phyloP scores from a whole-genome alignment of 1,140 invertebrate genomes.

The Metaphire vulgaris region DNA sequence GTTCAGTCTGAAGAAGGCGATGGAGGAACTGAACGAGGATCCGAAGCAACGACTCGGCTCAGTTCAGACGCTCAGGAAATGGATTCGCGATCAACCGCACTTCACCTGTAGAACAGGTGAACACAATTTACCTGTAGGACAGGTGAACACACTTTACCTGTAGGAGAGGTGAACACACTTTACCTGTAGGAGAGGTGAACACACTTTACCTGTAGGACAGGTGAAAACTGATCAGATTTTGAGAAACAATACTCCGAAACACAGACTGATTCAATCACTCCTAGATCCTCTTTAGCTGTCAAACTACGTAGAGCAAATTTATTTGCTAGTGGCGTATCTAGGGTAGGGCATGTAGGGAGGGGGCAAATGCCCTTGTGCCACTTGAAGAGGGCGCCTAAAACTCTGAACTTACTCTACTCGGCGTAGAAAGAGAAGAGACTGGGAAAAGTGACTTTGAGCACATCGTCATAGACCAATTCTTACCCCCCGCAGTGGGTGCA shows the following conservation, averaged over 20 bases:
- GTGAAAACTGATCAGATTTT: neutral
- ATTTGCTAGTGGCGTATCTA: no score
- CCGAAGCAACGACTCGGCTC: neutral
- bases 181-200: neutral
- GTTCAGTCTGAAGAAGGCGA: neutral
- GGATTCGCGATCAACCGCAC: slow-evolving; percentile 2
- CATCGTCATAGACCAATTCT: neutral
- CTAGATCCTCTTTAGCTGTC: neutral
- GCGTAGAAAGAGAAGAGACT: no score
- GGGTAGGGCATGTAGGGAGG: no score
- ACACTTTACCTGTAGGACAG: neutral
- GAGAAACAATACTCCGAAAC: neutral
- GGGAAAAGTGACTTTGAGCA: neutral
- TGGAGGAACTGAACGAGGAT: slow-evolving; percentile 11
- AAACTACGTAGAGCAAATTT: no score
- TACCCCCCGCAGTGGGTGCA: no score
- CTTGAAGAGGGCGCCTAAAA: no score
- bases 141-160: neutral
- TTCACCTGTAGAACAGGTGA: slow-evolving; percentile 9
- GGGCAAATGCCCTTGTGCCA: no score
- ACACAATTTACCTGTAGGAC: neutral
- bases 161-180: neutral
- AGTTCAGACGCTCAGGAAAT: neutral
- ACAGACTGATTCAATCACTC: neutral
- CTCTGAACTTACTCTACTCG: neutral